Evolutionary conservation across 2,797 vertebrate species (phyloP), one percentile per base, ranked within the genome.

Genomic region (Phaenicophaeus curvirostris): DNA sequence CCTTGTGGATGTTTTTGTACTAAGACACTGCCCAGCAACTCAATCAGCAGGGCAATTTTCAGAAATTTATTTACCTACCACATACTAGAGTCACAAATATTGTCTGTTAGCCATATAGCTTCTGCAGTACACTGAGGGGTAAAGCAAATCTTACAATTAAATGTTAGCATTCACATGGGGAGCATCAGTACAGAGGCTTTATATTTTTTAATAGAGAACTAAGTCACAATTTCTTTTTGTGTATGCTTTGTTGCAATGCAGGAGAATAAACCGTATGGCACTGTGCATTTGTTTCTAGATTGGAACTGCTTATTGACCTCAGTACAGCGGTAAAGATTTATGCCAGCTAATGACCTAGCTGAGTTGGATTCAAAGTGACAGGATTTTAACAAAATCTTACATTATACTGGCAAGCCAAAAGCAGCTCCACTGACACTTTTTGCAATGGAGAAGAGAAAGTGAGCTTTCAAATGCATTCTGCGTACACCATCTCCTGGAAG

Each of bases 401-500:
- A 54, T 78, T 73, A 62, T 42, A 35, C 30, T 73, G 44, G 25
- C 59, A 74, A 80, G 46, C 35, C 63, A 59, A 39, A 59, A 30
- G 71, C 44, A 3, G 18, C 57, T 83, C 67, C 57, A 20, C 48
- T 5, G 19, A 50, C 21, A 23, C 15, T 63, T 79, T 35, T 25
- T 16, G 5, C 39, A 63, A 11, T 15, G 31, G 50, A 69, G 53
- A 69, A 88, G 5, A 14, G 11, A 57, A 79, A 66, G 25, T 2
- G 1, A 76, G 27, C 33, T 76, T 92, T 94, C 53, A 87, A 68
- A 83, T 41, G 4, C 51, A 59, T 85, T 85, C 78, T 79, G 57
- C 78, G 61, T 87, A 44, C 91, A 89, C 87, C 89, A 85, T 62
- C 92, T 96, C 72, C 92, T 92, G 89, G 89, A 92, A 30, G 58